Evolutionary conservation across 2,797 vertebrate genomes (phyloP).

Genomic region (Notamacropus eugenii): DNA sequence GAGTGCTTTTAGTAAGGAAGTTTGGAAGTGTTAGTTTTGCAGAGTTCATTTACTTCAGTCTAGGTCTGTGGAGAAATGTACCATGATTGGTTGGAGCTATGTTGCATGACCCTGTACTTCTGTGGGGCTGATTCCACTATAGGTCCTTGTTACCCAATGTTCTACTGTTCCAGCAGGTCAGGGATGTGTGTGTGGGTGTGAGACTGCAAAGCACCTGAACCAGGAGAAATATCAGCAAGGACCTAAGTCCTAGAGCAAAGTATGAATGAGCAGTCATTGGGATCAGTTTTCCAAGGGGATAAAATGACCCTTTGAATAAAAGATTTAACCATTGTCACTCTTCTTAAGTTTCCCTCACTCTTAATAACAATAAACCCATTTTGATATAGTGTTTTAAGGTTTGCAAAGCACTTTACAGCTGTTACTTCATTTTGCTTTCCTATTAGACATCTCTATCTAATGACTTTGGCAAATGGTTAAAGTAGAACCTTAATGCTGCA

Average conservation of each 20-base stretch:
- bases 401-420: background rate
- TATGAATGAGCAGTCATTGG: background rate
- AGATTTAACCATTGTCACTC: background rate
- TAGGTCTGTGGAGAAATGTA: background rate
- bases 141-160: background rate
- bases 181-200: background rate
- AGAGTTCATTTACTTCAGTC: background rate
- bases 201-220: background rate
- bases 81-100: background rate
- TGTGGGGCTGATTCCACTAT: background rate
- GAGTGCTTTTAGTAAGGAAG: slow-evolving; percentile 5
- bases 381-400: background rate
- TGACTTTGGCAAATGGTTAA: slow-evolving; percentile 35
- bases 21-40: background rate
- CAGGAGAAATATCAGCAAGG: background rate
- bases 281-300: slow-evolving; percentile 40
- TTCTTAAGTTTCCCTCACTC: background rate
- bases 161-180: background rate
- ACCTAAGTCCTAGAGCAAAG: background rate
- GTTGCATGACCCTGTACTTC: background rate
- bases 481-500: background rate
- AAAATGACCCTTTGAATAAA: slow-evolving; percentile 5
- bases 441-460: background rate
- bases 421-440: background rate
- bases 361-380: background rate